phyloP scores from a whole-genome alignment of 2,797 vertebrate species.

The Decapterus maruadsi region DNA sequence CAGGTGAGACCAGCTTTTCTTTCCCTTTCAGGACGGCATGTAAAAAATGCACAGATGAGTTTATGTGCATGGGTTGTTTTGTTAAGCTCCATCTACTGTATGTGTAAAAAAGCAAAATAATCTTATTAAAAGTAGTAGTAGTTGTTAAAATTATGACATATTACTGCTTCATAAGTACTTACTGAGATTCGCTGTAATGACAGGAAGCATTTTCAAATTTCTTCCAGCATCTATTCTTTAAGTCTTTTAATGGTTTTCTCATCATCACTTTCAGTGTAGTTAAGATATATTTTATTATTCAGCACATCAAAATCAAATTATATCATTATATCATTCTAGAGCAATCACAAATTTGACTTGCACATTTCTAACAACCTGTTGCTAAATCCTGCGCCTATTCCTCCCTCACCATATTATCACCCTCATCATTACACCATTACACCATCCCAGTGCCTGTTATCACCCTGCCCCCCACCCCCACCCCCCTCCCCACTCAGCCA shows the following conservation, averaged over 20 bases:
- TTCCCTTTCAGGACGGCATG: neutral
- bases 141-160: too few species aligned
- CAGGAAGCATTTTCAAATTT: neutral
- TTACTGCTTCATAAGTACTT: too few species aligned
- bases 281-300: neutral
- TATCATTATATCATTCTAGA: neutral
- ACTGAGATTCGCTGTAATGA: neutral
- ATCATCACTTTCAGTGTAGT: neutral
- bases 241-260: neutral
- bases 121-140: neutral
- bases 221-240: neutral
- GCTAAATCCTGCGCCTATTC: conserved; percentile 7
- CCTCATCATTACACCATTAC: conserved; percentile 13
- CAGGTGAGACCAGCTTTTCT: conserved; percentile 86
- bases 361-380: conserved; percentile 34
- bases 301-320: too few species aligned
- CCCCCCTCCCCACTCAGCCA: conserved; percentile 58
- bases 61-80: neutral
- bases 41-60: conserved; percentile 22
- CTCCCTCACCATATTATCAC: conserved; percentile 26
- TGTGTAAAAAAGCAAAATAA: neutral
- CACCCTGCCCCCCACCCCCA: conserved; percentile 21
- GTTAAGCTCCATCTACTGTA: too few species aligned
- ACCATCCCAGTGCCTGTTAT: conserved; percentile 30
- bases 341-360: neutral